These are phyloP conservation scores for Muraenolepis orangiensis DNA, from an alignment of 2,797 vertebrate species.

Conservation along the genomic window DNA sequence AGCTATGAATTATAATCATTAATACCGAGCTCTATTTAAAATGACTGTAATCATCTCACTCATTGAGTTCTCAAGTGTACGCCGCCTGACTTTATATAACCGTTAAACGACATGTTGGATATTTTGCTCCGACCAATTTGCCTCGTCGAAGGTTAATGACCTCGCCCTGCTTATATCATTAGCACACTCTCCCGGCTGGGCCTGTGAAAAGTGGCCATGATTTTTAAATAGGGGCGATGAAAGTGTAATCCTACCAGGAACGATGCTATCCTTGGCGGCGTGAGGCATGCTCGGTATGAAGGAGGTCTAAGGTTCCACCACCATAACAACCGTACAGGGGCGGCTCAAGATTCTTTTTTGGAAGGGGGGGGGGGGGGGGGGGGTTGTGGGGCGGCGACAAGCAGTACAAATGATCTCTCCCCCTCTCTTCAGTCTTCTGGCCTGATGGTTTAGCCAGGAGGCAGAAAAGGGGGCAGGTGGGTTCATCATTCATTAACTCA, in stretches of 20 bases:
- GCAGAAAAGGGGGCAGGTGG: background rate
- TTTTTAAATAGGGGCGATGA: constrained; percentile 64
- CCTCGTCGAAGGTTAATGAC: constrained; percentile 35
- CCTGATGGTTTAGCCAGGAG: background rate
- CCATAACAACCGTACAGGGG: constrained; percentile 43
- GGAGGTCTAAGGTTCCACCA: constrained; percentile 40
- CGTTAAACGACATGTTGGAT: background rate
- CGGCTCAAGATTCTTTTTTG: constrained; percentile 51
- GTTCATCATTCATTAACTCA: background rate
- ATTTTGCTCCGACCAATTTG: constrained; percentile 21
- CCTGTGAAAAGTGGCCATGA: constrained; percentile 45
- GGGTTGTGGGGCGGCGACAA: background rate
- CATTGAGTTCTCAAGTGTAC: constrained; percentile 5
- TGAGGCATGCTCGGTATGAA: constrained; percentile 39
- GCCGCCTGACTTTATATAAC: background rate
- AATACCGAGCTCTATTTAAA: constrained; percentile 23
- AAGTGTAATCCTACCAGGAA: constrained; percentile 47
- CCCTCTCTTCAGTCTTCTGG: background rate
- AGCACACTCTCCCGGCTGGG: constrained; percentile 40
- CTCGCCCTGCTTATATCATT: constrained; percentile 41
- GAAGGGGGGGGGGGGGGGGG: constrained; percentile 29
- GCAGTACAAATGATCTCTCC: background rate
- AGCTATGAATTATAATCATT: background rate
- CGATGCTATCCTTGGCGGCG: constrained; percentile 48
- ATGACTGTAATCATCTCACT: constrained; percentile 30